Conservation (phyloP, 2,113 vertebrate genomes). For the Lophochroa leadbeateri region DNA sequence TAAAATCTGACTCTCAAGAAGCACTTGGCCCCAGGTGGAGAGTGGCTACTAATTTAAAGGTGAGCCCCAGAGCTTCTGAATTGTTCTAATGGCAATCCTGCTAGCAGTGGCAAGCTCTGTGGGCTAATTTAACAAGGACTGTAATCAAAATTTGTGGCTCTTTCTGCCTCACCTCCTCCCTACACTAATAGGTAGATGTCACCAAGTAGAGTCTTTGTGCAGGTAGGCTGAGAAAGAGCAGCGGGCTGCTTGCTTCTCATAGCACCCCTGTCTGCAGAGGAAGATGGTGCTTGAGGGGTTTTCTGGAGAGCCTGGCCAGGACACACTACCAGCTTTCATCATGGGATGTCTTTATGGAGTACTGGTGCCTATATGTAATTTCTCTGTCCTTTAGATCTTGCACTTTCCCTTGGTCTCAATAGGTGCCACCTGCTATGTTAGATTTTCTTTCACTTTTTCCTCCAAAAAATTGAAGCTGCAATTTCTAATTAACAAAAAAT, state of each 20-base stretch:
- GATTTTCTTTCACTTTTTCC: background rate
- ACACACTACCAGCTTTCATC: background rate
- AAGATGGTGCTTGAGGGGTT: background rate
- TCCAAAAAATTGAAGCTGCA: background rate
- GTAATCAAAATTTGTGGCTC: background rate
- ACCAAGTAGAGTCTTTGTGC: background rate
- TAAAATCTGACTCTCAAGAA: background rate
- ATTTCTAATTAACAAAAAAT: background rate
- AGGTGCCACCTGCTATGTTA: background rate
- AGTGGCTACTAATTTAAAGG: background rate
- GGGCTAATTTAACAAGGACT: background rate
- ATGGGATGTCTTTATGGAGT: background rate
- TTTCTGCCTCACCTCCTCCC: background rate
- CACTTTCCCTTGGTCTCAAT: background rate
- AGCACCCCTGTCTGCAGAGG: fast-evolving
- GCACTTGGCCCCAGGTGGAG: background rate
- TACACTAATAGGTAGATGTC: fast-evolving
- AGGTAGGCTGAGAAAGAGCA: background rate
- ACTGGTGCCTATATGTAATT: background rate
- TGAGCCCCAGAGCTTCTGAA: background rate
- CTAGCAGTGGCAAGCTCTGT: background rate
- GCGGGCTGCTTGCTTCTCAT: background rate
- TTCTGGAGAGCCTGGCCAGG: background rate
- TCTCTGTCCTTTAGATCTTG: background rate
- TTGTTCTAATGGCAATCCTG: background rate